Conservation (phyloP, 2,888 invertebrate genomes). For the Dione vanillae region DNA sequence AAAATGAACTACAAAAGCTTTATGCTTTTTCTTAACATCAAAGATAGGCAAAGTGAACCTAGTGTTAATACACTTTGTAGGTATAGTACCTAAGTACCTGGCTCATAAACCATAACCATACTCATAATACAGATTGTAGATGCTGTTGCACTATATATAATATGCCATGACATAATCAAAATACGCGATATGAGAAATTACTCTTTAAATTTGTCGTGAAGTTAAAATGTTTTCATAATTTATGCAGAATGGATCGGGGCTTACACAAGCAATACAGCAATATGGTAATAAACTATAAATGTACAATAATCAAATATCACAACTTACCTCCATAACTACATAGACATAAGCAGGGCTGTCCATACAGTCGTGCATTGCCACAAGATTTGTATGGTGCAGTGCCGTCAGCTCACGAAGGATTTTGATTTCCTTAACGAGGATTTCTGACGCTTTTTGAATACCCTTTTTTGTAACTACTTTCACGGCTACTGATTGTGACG, state of each 20-base stretch:
- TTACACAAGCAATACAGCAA: background rate
- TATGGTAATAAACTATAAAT: background rate
- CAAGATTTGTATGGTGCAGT: conserved; percentile 99
- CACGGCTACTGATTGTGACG: conserved; percentile 95
- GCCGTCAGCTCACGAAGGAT: conserved; percentile 98
- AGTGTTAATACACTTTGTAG: too few relatives aligned
- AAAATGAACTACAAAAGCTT: too few relatives aligned
- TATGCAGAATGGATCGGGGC: too few relatives aligned
- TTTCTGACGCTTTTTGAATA: conserved; percentile 97
- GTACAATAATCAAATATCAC: conserved; percentile 17
- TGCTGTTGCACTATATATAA: too few relatives aligned
- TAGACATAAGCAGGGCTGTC: conserved; percentile 97
- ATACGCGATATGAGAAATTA: too few relatives aligned
- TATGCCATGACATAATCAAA: too few relatives aligned
- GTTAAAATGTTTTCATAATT: background rate
- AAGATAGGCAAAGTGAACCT: too few relatives aligned
- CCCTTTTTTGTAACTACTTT: conserved; percentile 99
- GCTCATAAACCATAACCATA: too few relatives aligned
- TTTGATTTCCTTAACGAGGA: conserved; percentile 99
- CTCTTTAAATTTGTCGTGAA: too few relatives aligned
- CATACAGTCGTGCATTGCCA: conserved; percentile 98
- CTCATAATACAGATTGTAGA: too few relatives aligned
- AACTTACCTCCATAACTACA: conserved; percentile 98
- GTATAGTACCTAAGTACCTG: too few relatives aligned
- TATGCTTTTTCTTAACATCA: too few relatives aligned